Conservation (phyloP, 92 coral and sea anemone genomes). For the Parazoanthus swiftii region DNA sequence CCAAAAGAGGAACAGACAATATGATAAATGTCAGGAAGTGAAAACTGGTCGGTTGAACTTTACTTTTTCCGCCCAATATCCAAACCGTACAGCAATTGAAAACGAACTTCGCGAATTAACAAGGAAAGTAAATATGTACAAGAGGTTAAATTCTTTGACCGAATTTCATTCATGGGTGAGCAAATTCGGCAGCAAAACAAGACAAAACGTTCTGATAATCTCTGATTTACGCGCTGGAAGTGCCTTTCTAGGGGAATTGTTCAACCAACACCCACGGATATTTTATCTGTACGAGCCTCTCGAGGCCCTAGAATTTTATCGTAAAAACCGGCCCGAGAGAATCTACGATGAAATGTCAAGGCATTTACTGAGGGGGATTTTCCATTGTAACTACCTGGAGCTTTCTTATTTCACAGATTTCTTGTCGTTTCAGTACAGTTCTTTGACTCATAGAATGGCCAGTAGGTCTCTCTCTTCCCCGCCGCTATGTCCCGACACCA, state of each 20-base stretch:
- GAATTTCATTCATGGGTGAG: conserved; percentile 78
- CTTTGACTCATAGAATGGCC: conserved; percentile 79
- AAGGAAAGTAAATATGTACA: conserved; percentile 62
- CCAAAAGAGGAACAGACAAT: conserved; percentile 27
- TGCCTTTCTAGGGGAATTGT: conserved; percentile 85
- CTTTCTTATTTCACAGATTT: conserved; percentile 77
- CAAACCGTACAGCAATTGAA: conserved; percentile 48
- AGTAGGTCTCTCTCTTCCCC: conserved; percentile 87
- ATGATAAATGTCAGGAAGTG: conserved; percentile 24
- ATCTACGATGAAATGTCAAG: conserved; percentile 88
- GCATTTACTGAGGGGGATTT: conserved; percentile 75
- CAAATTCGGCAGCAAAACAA: conserved; percentile 81
- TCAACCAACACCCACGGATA: conserved; percentile 83
- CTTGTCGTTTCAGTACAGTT: conserved; percentile 82
- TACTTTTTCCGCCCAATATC: background rate
- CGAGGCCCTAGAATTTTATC: conserved; percentile 72
- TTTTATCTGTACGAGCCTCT: conserved; percentile 86
- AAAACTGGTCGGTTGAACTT: background rate
- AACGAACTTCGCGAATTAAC: conserved; percentile 48
- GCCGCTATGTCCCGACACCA: conserved; percentile 82
- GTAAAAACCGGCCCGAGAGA: conserved; percentile 84
- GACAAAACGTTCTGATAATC: conserved; percentile 77
- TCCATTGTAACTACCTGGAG: conserved; percentile 82
- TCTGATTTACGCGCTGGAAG: conserved; percentile 83
- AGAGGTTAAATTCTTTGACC: conserved; percentile 69